Conservation (phyloP, 2,888 invertebrate species). For the Meloe dianella region DNA sequence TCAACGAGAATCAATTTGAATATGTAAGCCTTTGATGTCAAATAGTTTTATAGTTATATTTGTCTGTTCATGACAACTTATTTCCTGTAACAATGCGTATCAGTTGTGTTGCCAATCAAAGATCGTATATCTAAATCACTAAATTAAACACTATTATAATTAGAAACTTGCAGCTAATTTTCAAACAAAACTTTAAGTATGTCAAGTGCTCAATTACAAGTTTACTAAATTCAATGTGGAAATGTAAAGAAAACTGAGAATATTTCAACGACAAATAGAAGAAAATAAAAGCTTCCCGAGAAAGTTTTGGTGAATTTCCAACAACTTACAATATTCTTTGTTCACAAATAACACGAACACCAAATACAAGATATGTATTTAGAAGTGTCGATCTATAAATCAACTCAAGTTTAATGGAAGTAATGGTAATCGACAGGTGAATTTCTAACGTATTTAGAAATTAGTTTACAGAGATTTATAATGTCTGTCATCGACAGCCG, state of each 20-base stretch:
- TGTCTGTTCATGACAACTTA: not conserved
- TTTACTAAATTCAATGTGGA: not conserved
- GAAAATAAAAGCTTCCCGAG: no score
- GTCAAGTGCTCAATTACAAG: no score
- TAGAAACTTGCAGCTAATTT: not conserved
- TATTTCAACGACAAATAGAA: no score
- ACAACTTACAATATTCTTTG: not conserved
- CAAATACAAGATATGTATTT: not conserved
- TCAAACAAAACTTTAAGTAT: not conserved
- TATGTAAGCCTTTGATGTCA: not conserved
- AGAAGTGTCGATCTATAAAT: not conserved
- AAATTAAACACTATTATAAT: not conserved
- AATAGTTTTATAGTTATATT: not conserved
- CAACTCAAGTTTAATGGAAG: not conserved
- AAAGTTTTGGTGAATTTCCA: not conserved
- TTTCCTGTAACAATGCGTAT: not conserved
- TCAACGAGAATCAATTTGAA: no score
- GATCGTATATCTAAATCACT: not conserved
- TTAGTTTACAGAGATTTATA: not conserved
- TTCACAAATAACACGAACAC: not conserved
- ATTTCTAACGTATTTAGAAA: not conserved
- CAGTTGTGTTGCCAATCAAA: not conserved
- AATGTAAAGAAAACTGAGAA: no score
- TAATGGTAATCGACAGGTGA: constrained; percentile 1
- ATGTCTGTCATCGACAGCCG: not conserved